Evolutionary conservation across 2,797 vertebrate genomes (phyloP).

Genomic region (Molossus alvarezi): DNA sequence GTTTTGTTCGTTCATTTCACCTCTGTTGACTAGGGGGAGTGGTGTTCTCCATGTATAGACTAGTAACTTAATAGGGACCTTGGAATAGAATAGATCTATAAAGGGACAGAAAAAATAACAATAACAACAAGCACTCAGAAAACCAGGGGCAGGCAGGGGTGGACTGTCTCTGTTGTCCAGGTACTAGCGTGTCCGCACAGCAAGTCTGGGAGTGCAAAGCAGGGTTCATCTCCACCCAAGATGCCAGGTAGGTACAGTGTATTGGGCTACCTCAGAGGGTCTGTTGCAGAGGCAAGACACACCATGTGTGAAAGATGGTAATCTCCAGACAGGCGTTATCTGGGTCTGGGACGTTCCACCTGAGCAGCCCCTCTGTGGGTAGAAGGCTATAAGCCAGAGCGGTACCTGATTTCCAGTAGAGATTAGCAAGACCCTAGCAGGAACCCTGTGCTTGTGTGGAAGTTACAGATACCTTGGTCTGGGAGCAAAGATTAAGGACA

Average conservation of each 20-base stretch:
- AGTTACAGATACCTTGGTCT: not conserved
- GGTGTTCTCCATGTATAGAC: not conserved
- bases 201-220: not conserved
- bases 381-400: not conserved
- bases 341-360: not conserved
- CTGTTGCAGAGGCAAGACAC: not conserved
- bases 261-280: not conserved
- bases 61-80: not conserved
- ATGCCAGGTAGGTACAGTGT: not conserved
- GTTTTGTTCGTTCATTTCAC: not conserved
- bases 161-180: not conserved
- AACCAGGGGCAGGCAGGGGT: not conserved
- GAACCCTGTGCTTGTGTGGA: not conserved
- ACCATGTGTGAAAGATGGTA: not conserved
- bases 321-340: not conserved
- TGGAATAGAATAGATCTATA: not conserved
- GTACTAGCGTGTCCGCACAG: not conserved
- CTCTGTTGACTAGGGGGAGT: not conserved
- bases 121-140: not conserved
- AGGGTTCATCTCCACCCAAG: not conserved
- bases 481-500: not conserved
- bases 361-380: not conserved
- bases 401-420: not conserved
- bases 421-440: not conserved
- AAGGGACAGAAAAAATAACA: not conserved